Conservation (phyloP, 1,140 invertebrate species). For the Drosophila ohnishii region DNA sequence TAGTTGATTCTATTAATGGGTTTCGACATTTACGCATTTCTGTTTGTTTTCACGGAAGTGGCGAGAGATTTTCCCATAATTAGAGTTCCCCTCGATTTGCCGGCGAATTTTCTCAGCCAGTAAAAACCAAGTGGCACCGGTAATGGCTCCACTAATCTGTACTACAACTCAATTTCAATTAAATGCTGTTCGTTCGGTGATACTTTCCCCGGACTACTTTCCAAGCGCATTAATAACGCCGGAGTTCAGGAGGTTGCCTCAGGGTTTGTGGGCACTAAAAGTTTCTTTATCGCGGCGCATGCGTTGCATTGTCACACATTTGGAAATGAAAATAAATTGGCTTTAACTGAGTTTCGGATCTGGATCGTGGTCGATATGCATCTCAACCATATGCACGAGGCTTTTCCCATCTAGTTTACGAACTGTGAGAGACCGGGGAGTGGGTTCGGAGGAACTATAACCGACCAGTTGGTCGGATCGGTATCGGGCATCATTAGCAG, state of each 20-base stretch:
- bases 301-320: slow-evolving; percentile 79
- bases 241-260: slow-evolving; percentile 1
- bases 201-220: slow-evolving; percentile 54
- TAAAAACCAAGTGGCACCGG: slow-evolving; percentile 70
- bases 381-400: slow-evolving; percentile 67
- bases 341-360: slow-evolving; percentile 50
- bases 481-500: slow-evolving; percentile 79
- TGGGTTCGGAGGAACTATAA: slow-evolving; percentile 7
- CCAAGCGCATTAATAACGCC: slow-evolving; percentile 63
- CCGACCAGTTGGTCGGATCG: slow-evolving; percentile 54
- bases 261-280: slow-evolving; percentile 13
- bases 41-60: slow-evolving; percentile 72
- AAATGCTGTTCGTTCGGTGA: slow-evolving; percentile 40
- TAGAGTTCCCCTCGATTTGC: slow-evolving; percentile 66
- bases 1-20: slow-evolving; percentile 76
- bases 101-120: slow-evolving; percentile 73
- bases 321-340: slow-evolving; percentile 77
- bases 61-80: slow-evolving; percentile 77
- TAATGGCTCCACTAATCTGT: slow-evolving; percentile 70
- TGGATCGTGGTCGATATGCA: slow-evolving; percentile 31
- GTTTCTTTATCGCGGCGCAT: slow-evolving; percentile 65
- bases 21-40: slow-evolving; percentile 75
- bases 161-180: slow-evolving; percentile 70
- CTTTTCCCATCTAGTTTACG: slow-evolving; percentile 72
- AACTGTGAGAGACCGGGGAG: slow-evolving; percentile 61